Conservation (phyloP, 2,888 invertebrate species). For the Tholera decimalis region DNA sequence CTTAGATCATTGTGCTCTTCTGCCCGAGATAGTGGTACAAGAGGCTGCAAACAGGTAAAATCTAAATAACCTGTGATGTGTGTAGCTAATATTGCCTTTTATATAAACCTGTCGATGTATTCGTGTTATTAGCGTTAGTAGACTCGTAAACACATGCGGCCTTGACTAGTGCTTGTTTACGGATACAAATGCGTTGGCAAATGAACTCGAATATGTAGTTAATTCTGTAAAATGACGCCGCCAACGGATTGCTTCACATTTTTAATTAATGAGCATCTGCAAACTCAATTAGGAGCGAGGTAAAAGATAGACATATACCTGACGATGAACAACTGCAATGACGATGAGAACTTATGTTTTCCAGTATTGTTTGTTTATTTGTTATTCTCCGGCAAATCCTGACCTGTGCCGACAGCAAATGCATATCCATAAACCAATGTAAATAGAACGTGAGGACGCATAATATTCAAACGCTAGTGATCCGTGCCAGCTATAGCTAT, state of each 20-base stretch:
- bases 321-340: slow-evolving; percentile 17
- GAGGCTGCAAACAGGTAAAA: slow-evolving; percentile 20
- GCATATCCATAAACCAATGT: slow-evolving; percentile 76
- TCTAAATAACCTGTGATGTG: slow-evolving; percentile 30
- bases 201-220: slow-evolving; percentile 74
- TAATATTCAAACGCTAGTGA: slow-evolving; percentile 76
- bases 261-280: slow-evolving; percentile 37
- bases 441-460: slow-evolving; percentile 88
- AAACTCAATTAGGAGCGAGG: slow-evolving; percentile 14
- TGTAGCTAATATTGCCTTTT: slow-evolving; percentile 59
- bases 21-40: slow-evolving; percentile 18
- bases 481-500: slow-evolving; percentile 80
- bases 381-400: slow-evolving; percentile 48
- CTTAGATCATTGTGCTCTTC: slow-evolving; percentile 10
- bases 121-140: slow-evolving; percentile 70
- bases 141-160: slow-evolving; percentile 82
- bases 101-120: slow-evolving; percentile 64
- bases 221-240: slow-evolving; percentile 69
- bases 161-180: slow-evolving; percentile 85
- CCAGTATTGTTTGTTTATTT: slow-evolving; percentile 52
- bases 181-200: slow-evolving; percentile 82
- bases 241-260: slow-evolving; percentile 52
- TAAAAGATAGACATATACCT: slow-evolving; percentile 40
- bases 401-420: slow-evolving; percentile 60
- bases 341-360: slow-evolving; percentile 19